These are phyloP conservation scores for Eurytoma californica DNA, from an alignment of 2,888 invertebrate species.

Conservation along the genomic window DNA sequence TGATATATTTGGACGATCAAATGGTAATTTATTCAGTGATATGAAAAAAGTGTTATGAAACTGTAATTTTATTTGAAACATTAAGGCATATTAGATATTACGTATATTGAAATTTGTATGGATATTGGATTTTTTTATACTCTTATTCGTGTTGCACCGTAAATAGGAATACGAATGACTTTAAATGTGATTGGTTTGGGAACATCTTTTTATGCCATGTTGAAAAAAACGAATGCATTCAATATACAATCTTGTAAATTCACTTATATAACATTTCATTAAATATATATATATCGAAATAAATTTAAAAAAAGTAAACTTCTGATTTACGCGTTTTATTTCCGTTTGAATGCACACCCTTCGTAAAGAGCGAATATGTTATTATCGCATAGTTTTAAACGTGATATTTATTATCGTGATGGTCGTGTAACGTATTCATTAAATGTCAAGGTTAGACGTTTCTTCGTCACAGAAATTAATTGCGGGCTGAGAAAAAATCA, in stretches of 20 bases:
- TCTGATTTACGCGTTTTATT: too few relatives aligned
- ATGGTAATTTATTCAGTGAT: too few relatives aligned
- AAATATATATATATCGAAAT: too few relatives aligned
- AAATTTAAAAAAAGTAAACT: too few relatives aligned
- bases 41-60: too few relatives aligned
- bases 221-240: not conserved
- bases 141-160: not conserved
- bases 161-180: not conserved
- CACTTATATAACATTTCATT: too few relatives aligned
- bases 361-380: too few relatives aligned
- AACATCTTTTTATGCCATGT: not conserved
- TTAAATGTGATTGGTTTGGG: not conserved
- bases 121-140: constrained; percentile 8
- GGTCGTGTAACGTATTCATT: not conserved
- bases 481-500: not conserved
- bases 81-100: not conserved
- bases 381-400: too few relatives aligned
- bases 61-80: not conserved
- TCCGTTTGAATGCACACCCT: too few relatives aligned
- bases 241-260: not conserved
- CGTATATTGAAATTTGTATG: not conserved
- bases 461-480: not conserved
- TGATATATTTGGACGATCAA: too few relatives aligned
- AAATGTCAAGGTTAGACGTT: not conserved
- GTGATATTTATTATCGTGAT: too few relatives aligned